Percentiles rank a stretch among this genome's conserved stretches.
Conservation (phyloP, 1,140 invertebrate species). For the Philopotamus ludificatus region DNA sequence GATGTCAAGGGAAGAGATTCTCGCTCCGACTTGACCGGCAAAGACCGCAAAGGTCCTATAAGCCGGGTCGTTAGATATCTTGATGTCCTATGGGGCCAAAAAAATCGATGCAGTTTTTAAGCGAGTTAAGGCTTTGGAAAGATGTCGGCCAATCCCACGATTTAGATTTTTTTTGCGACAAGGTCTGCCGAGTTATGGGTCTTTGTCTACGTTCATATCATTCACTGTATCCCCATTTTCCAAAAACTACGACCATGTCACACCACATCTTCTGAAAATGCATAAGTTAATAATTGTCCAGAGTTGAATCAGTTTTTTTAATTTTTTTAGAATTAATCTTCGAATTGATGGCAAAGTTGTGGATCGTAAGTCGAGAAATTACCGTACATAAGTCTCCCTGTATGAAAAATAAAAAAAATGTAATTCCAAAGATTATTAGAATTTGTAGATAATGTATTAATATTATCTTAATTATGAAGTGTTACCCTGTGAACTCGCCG, state of each 20-base stretch:
- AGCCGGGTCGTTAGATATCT: no score
- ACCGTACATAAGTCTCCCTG: slow-evolving; percentile 40
- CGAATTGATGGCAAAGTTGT: background rate
- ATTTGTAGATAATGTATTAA: slow-evolving; percentile 28
- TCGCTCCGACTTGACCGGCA: no score
- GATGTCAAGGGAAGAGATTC: no score
- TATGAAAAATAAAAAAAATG: slow-evolving; percentile 27
- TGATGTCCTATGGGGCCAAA: no score
- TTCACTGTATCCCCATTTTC: no score
- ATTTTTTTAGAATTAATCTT: background rate
- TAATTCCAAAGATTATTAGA: slow-evolving; percentile 40
- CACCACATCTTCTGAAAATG: background rate
- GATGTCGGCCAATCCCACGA: no score
- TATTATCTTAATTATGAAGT: slow-evolving; percentile 27
- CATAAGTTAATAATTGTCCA: background rate
- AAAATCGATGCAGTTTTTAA: no score
- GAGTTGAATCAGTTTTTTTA: background rate
- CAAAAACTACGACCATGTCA: background rate
- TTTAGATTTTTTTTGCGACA: no score
- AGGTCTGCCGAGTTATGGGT: no score
- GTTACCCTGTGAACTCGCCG: slow-evolving; percentile 38
- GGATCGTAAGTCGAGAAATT: background rate
- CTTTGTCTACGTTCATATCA: no score
- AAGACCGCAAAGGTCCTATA: no score
- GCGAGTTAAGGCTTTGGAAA: no score